Evolutionary conservation across 2,113 vertebrate genomes (phyloP).

Genomic region (Sceloporus tristichus): DNA sequence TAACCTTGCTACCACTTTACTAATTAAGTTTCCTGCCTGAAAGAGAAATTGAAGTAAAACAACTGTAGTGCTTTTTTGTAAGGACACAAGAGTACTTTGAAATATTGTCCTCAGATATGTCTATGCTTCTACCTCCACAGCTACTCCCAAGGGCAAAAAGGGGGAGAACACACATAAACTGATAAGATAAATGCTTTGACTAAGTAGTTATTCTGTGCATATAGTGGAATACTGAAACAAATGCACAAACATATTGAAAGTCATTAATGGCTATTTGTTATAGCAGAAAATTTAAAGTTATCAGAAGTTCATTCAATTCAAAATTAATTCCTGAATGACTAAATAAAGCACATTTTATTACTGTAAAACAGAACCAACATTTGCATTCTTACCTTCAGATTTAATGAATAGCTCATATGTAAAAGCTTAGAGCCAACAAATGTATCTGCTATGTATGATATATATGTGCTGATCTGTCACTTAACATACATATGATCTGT

Average conservation of each 20-base stretch:
- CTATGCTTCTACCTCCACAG: constrained; percentile 17
- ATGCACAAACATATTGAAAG: constrained; percentile 49
- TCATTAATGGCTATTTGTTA: neutral
- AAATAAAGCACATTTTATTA: neutral
- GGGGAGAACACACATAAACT: constrained; percentile 51
- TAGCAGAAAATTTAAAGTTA: constrained; percentile 24
- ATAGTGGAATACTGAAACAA: constrained; percentile 42
- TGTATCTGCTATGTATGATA: neutral
- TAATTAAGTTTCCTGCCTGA: constrained; percentile 60
- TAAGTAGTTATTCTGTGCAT: constrained; percentile 15
- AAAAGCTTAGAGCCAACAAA: neutral
- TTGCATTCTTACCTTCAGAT: constrained; percentile 11
- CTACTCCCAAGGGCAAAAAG: constrained; percentile 49
- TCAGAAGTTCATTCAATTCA: neutral
- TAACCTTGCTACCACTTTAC: constrained; percentile 60
- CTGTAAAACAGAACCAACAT: constrained; percentile 25
- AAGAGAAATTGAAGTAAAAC: constrained; percentile 55
- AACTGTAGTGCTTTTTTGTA: constrained; percentile 49
- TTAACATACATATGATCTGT: neutral
- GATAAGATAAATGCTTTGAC: constrained; percentile 31
- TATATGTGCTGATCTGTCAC: neutral
- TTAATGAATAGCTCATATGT: too few relatives aligned
- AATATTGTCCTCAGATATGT: constrained; percentile 42
- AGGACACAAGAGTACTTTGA: constrained; percentile 48
- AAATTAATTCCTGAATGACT: constrained; percentile 1